Percentiles rank a stretch among this genome's conserved stretches.
Evolutionary conservation across 2,113 vertebrate genomes (phyloP).

Genomic region (Oreocharis arfaki): DNA sequence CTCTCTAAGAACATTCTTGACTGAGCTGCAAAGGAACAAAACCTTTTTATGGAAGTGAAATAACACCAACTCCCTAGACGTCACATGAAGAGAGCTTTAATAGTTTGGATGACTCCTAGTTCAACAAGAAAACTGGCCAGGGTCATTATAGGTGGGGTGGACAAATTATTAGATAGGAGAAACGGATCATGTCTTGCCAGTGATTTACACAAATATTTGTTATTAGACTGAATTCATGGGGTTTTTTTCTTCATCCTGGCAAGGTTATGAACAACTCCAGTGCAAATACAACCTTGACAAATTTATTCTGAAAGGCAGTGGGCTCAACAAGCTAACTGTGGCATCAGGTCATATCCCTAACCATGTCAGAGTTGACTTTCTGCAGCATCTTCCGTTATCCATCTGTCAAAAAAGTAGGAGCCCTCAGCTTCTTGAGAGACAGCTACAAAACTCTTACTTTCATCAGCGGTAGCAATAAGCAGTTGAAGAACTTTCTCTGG

Average conservation of each 20-base stretch:
- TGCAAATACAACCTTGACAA: background rate
- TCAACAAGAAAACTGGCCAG: background rate
- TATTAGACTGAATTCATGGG: background rate
- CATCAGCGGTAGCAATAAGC: background rate
- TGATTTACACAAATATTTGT: background rate
- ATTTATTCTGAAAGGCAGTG: constrained; percentile 30
- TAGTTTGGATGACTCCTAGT: background rate
- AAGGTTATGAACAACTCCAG: background rate
- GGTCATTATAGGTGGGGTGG: background rate
- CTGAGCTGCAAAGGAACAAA: background rate
- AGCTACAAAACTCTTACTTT: background rate
- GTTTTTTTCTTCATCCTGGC: background rate
- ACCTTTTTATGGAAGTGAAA: background rate
- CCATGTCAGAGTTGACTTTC: background rate
- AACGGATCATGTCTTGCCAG: background rate
- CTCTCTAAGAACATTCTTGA: background rate
- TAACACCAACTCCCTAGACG: background rate
- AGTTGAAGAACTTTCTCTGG: background rate
- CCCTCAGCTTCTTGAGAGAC: background rate
- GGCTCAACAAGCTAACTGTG: background rate
- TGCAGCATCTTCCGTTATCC: background rate
- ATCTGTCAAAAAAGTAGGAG: background rate
- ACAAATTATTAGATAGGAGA: background rate
- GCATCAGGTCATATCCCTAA: background rate
- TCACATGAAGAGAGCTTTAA: background rate